These are phyloP conservation scores for Tricholauxania praeusta DNA, from an alignment of 2,888 invertebrate genomes.

Conservation along the genomic window DNA sequence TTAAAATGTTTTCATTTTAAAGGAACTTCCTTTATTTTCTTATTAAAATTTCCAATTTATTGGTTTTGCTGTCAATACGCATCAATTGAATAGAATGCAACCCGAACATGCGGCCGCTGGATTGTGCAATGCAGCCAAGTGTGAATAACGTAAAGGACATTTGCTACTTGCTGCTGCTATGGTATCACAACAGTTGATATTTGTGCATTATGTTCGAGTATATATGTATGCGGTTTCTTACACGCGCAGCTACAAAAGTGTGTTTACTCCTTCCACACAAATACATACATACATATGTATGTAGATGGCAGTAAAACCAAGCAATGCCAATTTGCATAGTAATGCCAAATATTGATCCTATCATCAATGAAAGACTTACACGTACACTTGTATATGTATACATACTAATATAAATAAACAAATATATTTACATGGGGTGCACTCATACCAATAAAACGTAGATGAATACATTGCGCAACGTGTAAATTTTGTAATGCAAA, in stretches of 20 bases:
- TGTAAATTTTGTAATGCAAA: too few relatives aligned
- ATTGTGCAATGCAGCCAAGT: slow-evolving; percentile 26
- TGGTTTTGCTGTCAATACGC: slow-evolving; percentile 5
- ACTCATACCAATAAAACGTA: neutral
- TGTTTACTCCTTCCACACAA: neutral
- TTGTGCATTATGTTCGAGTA: neutral
- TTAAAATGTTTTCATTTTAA: too few relatives aligned
- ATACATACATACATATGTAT: neutral
- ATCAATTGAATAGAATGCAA: neutral
- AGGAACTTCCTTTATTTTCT: too few relatives aligned
- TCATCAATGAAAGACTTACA: slow-evolving; percentile 24
- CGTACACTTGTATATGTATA: neutral
- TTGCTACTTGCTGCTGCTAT: neutral
- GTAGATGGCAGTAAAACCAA: neutral
- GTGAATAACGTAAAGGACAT: slow-evolving; percentile 21
- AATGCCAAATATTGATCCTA: slow-evolving; percentile 35
- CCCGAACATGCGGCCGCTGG: slow-evolving; percentile 19
- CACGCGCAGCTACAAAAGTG: too few relatives aligned
- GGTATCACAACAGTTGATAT: neutral
- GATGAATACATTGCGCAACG: too few relatives aligned
- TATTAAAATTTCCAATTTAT: too few relatives aligned
- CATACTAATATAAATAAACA: neutral
- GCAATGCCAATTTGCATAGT: slow-evolving; percentile 38
- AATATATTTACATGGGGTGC: neutral
- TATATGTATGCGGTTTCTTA: too few relatives aligned